phyloP scores from a whole-genome alignment of 2,113 vertebrate species.

The Puma concolor region DNA sequence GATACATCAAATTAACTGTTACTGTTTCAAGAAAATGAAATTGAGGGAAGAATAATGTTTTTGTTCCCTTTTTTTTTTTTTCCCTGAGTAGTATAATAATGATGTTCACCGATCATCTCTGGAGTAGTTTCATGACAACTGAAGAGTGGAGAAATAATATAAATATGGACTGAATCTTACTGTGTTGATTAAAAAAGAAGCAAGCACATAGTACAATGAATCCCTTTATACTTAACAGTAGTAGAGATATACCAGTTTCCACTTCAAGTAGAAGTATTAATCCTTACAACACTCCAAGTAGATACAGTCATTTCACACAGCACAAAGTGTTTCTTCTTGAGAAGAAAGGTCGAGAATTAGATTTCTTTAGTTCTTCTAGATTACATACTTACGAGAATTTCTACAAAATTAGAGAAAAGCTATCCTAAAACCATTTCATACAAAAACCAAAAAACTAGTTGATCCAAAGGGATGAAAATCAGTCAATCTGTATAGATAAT shows the following conservation, averaged over 20 bases:
- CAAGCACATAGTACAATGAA: neutral
- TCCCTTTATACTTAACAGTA: neutral
- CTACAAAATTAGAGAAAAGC: neutral
- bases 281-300: neutral
- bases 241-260: neutral
- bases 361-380: neutral
- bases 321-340: neutral
- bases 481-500: neutral
- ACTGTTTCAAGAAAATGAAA: conserved; percentile 19
- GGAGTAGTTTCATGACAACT: neutral
- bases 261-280: neutral
- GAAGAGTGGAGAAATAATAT: neutral
- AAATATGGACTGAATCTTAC: neutral
- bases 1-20: neutral
- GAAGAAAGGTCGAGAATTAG: neutral
- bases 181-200: neutral
- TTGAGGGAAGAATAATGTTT: conserved; percentile 26
- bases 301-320: neutral
- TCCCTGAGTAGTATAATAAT: conserved; percentile 36
- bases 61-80: neutral
- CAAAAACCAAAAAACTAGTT: neutral
- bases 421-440: neutral
- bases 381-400: neutral
- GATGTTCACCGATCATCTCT: neutral
- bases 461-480: neutral